Percentiles rank a stretch among this genome's conserved stretches.
Conservation (phyloP, 1,140 invertebrate genomes). For the Mamestra configurata region DNA sequence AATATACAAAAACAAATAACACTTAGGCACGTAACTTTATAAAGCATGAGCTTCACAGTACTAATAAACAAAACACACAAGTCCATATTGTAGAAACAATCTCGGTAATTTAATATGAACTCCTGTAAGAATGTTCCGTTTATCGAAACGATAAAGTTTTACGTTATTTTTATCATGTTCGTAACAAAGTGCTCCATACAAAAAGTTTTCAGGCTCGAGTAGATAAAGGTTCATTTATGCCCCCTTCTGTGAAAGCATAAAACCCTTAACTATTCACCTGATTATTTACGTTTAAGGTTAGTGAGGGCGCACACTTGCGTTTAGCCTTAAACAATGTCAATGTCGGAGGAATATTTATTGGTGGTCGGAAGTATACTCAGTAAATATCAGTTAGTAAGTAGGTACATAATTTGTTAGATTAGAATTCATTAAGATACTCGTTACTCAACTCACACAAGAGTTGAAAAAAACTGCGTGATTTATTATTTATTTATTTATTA, state of each 20-base stretch:
- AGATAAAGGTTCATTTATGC: slow-evolving; percentile 53
- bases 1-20: too few species aligned
- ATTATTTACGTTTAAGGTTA: slow-evolving; percentile 52
- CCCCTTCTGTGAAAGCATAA: slow-evolving; percentile 51
- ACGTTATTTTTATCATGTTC: slow-evolving; percentile 46
- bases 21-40: too few species aligned
- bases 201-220: slow-evolving; percentile 35
- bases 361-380: too few species aligned
- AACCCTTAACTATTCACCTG: slow-evolving; percentile 54
- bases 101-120: slow-evolving; percentile 21
- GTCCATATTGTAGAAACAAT: slow-evolving; percentile 1
- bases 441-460: too few species aligned
- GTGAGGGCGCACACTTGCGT: background rate
- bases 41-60: background rate
- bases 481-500: too few species aligned
- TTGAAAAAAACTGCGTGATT: too few species aligned
- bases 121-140: slow-evolving; percentile 20
- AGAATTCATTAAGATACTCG: too few species aligned
- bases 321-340: background rate
- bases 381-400: too few species aligned
- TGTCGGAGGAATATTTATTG: too few species aligned
- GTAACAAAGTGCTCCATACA: slow-evolving; percentile 39
- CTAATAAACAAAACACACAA: background rate
- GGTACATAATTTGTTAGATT: too few species aligned
- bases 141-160: slow-evolving; percentile 42